Evolutionary conservation across 2,888 invertebrate species (phyloP), one percentile per base, ranked within the genome.

Genomic region (Xanthia togata): DNA sequence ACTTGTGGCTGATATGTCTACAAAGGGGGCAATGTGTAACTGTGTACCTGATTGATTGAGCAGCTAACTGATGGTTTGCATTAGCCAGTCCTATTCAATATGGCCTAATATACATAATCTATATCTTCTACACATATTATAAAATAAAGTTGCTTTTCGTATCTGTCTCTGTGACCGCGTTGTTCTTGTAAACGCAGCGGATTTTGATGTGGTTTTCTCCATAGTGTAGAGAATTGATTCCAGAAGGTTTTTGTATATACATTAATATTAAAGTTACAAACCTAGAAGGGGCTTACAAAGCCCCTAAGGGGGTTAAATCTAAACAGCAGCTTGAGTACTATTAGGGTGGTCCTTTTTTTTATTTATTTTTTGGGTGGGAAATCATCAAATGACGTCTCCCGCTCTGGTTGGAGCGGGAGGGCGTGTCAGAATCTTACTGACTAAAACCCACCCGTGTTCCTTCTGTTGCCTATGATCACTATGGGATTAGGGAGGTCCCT

Each of bases 1-100:
- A 85, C 85, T 85, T 72, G 71, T 53, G 68, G 1, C 23, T 35
- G 70, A 82, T 65, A 65, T 47, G 59, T 70, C 26, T 70, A 67
- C 55, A 79, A 70, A 47, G 71, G 71, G 57, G 59, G 69, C 35
- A 23, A 44, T 55, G 57, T 63, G 35, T 44, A 12, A 8, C 38
- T 82, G 55, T 62, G 35, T 20, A 68, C 35, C 26, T 57, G 67
- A 63, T 53, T 68, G 55, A 62, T 50, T 47, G n/a, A 17, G 55
- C 41, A 31, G 47, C 9, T 50, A 53, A 78, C 14, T 75, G 6
- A 17, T 20, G 0, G 9, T 35, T 44, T 44, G 35, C 5, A 50
- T 60, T 71, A n/a, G 50, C 17, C 20, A 23, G 12, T 6, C 55
- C 3, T 17, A 3, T 57, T n/a, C 35, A 68, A 57, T 67, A 35